Evolutionary conservation across 2,797 vertebrate species (phyloP).

Genomic region (Diceros bicornis): DNA sequence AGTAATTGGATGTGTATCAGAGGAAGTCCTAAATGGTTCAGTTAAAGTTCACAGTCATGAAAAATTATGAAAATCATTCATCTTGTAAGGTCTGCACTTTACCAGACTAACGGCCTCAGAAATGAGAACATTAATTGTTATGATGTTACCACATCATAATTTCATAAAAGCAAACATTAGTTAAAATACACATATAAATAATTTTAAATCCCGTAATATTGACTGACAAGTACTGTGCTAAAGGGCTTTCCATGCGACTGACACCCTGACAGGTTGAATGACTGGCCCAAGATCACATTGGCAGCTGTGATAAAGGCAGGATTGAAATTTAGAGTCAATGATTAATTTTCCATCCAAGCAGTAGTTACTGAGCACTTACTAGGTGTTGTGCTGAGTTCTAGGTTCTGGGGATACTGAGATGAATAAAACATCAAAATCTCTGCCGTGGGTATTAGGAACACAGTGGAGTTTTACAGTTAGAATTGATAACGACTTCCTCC

Average conservation of each 20-base stretch:
- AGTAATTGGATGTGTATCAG: slow-evolving; percentile 51
- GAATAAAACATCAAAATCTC: not conserved
- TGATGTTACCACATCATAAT: not conserved
- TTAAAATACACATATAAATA: not conserved
- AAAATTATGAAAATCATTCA: not conserved
- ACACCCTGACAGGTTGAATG: not conserved
- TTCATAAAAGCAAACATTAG: slow-evolving; percentile 11
- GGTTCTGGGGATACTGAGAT: not conserved
- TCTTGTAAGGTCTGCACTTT: not conserved
- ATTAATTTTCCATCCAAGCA: not conserved
- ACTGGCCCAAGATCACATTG: not conserved
- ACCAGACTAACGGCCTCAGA: not conserved
- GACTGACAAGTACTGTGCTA: not conserved
- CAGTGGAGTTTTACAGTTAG: not conserved
- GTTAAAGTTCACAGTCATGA: slow-evolving; percentile 2
- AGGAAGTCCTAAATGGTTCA: not conserved
- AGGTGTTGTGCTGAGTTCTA: not conserved
- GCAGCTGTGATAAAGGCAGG: not conserved
- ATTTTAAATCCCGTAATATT: not conserved
- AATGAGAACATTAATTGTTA: not conserved
- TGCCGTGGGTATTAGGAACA: not conserved
- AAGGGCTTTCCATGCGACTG: not conserved
- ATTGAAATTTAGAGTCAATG: not conserved
- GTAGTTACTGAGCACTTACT: not conserved
- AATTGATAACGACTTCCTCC: not conserved